These are phyloP conservation scores for Nothocercus nigrocapillus DNA, from an alignment of 2,113 vertebrate species.

Conservation along the genomic window DNA sequence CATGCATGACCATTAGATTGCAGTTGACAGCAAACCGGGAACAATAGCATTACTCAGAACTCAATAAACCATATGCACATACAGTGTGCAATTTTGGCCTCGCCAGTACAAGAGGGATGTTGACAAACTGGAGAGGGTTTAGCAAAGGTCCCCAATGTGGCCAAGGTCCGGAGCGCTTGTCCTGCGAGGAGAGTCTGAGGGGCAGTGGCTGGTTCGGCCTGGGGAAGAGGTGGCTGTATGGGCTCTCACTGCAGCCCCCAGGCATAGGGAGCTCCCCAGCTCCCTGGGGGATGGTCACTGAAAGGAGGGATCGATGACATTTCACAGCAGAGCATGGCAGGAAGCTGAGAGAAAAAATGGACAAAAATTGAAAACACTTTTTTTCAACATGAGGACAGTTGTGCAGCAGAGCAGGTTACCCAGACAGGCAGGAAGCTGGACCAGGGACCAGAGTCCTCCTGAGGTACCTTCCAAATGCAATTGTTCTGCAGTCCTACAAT, in stretches of 20 bases:
- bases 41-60: background rate
- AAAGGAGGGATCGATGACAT: background rate
- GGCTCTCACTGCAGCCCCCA: background rate
- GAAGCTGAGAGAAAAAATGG: background rate
- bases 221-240: background rate
- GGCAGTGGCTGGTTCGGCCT: background rate
- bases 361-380: background rate
- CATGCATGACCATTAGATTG: background rate
- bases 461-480: fast-evolving
- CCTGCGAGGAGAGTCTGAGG: background rate
- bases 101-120: background rate
- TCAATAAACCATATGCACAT: background rate
- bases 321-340: background rate
- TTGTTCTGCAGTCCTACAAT: background rate
- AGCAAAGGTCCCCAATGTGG: no score
- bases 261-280: background rate
- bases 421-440: background rate
- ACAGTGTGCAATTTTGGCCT: background rate
- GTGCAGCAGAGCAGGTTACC: background rate
- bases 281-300: background rate
- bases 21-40: background rate
- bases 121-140: background rate
- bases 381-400: background rate
- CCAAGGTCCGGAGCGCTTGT: background rate
- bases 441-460: background rate